Conservation (phyloP, 2,888 invertebrate genomes). For the Lasius platythorax region DNA sequence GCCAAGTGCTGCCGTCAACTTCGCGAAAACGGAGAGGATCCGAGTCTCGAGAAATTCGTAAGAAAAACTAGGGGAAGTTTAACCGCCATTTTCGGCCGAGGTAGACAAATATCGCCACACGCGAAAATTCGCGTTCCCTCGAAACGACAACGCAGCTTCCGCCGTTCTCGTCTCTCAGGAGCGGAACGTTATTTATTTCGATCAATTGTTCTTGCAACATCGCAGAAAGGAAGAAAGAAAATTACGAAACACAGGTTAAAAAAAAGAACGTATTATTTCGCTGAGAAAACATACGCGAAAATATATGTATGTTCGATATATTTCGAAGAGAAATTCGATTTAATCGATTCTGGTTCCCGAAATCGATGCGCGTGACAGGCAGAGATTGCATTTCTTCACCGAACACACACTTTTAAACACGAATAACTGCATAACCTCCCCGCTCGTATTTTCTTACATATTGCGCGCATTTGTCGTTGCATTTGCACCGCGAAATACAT, state of each 20-base stretch:
- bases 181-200: background rate
- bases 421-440: background rate
- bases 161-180: background rate
- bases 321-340: background rate
- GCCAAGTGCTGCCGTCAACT: constrained; percentile 39
- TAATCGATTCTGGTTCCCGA: background rate
- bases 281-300: background rate
- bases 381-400: background rate
- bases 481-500: background rate
- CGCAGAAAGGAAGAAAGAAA: background rate
- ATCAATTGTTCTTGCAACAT: background rate
- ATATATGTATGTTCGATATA: background rate
- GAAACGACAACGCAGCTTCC: background rate
- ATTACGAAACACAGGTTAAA: background rate
- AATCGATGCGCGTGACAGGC: background rate
- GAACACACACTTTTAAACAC: background rate
- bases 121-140: background rate
- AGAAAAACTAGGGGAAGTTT: background rate
- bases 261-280: background rate
- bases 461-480: background rate
- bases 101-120: background rate
- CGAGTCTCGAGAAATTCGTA: constrained; percentile 35
- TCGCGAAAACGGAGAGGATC: background rate
- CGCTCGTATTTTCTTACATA: background rate
- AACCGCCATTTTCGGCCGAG: background rate